phyloP scores from a whole-genome alignment of 2,113 vertebrate species.

The Octodon degus region DNA sequence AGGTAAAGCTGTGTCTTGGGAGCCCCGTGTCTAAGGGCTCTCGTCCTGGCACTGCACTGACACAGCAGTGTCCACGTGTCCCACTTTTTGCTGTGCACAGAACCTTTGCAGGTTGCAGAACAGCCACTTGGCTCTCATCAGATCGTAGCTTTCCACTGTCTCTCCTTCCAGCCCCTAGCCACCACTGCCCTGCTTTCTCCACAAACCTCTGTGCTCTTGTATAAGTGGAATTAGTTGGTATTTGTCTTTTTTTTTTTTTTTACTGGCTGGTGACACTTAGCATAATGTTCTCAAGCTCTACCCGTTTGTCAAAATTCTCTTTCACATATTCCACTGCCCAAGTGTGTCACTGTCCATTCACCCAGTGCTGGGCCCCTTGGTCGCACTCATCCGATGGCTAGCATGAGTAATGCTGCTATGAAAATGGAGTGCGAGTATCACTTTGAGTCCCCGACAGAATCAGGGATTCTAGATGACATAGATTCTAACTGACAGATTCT shows the following conservation, averaged over 20 bases:
- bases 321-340: not conserved
- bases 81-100: accelerated
- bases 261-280: not conserved
- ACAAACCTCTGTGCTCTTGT: accelerated
- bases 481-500: not conserved
- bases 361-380: not conserved
- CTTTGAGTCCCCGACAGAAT: not conserved
- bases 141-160: too few relatives aligned
- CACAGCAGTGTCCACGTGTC: accelerated
- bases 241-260: not conserved
- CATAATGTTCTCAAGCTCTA: not conserved
- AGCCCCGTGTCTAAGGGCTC: too few relatives aligned
- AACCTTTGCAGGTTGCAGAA: not conserved
- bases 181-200: not conserved
- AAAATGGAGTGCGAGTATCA: not conserved
- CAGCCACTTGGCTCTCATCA: not conserved
- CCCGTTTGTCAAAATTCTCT: not conserved
- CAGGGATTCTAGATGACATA: too few relatives aligned
- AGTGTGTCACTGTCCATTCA: not conserved
- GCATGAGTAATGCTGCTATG: not conserved
- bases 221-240: not conserved
- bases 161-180: not conserved
- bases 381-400: not conserved
- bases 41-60: not conserved
- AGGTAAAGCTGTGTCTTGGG: not conserved